Evolutionary conservation across 1,140 invertebrate genomes (phyloP), one percentile per base, ranked within the genome.

Genomic region (Calephelis virginiensis): DNA sequence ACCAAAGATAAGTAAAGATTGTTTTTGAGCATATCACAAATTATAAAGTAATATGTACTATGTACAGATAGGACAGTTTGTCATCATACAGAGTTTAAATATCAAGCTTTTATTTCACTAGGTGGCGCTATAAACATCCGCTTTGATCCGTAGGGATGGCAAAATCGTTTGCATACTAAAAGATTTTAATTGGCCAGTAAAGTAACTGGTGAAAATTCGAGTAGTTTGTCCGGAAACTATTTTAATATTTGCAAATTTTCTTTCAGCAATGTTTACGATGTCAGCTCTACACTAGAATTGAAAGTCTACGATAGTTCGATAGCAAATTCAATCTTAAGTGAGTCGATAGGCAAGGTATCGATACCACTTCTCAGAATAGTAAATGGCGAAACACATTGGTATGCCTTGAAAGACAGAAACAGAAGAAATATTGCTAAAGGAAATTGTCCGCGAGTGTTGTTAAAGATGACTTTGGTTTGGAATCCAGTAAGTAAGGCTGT

Each of bases 271-370:
- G 95, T 99, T 0, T 98, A 97, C 81, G 99, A 99, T 83, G 97
- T 99, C n/a, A 98, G 99, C 72, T 96, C 97, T 28, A 94, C 97
- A 3, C 86, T 99, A 47, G 98, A 99, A 85, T 92, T 99, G 8
- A 98, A 98, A 86, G 96, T 98, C 0, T 75, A 82, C 50, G 85
- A 86, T 38, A 81, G 76, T 40, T 83, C 85, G 1, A 28, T 88
- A 17, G 69, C 74, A 37, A 80, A 73, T 17, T 66, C 76, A 0
- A 60, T 89, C 93, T 94, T 67, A 92, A 96, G 40, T 94, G 98
- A 99, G 84, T 99, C 99, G 84, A 68, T 88, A 17, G 88, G 88
- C 0, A 80, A 82, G 66, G 73, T 90, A 2, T 83, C 80, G 1
- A 84, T 90, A 68, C 88, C 88, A 3, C 66, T 90, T 45, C 74